Evolutionary conservation across 2,113 vertebrate species (phyloP).

Genomic region (Alligator mississippiensis): DNA sequence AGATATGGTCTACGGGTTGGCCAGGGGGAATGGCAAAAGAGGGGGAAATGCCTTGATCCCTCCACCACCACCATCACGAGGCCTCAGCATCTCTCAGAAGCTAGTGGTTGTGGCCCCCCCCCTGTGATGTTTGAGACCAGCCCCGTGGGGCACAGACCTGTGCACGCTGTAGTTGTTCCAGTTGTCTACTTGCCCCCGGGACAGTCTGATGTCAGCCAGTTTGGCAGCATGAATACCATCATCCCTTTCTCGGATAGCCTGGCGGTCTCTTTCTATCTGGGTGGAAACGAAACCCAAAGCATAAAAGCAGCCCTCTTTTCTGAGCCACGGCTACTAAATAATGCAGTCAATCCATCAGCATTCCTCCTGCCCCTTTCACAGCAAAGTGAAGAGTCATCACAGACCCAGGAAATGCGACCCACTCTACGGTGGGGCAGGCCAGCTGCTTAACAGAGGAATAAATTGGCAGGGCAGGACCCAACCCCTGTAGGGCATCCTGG

Average conservation of each 20-base stretch:
- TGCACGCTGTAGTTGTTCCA: slow-evolving; percentile 72
- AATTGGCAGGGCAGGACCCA: no score
- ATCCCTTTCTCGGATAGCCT: slow-evolving; percentile 72
- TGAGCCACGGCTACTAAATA: background rate
- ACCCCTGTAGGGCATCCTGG: no score
- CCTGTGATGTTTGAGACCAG: background rate
- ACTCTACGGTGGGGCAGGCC: background rate
- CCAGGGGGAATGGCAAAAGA: no score
- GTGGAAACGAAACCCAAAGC: background rate
- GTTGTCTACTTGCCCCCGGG: slow-evolving; percentile 80
- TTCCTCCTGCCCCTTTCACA: background rate
- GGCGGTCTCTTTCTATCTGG: slow-evolving; percentile 78
- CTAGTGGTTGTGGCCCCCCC: no score
- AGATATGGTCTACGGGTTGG: no score
- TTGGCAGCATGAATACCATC: slow-evolving; percentile 74
- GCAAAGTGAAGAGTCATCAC: background rate
- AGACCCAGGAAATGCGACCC: background rate
- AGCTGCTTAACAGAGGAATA: no score
- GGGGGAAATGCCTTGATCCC: background rate
- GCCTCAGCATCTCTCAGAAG: background rate
- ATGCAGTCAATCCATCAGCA: background rate
- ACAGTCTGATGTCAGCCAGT: slow-evolving; percentile 73
- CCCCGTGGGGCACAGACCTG: slow-evolving; percentile 66
- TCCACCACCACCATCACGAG: background rate
- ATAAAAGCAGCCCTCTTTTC: background rate